Conservation (phyloP, 2,888 invertebrate species). For the Timema podura region DNA sequence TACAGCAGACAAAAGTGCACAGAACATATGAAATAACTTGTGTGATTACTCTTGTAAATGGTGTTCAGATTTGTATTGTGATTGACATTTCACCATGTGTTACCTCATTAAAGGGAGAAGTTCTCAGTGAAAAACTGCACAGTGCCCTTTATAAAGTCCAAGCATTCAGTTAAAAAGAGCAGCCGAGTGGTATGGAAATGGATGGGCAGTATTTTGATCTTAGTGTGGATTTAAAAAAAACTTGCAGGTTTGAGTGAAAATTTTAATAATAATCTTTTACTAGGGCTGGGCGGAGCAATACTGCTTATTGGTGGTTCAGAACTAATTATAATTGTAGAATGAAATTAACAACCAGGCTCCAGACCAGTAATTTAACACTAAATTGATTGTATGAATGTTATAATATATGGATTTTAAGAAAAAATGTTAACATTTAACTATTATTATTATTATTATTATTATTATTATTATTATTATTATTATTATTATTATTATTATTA, state of each 20-base stretch:
- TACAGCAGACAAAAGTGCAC: background rate
- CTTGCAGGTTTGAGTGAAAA: background rate
- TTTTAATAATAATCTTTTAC: background rate
- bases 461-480: too few species aligned
- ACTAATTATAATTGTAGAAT: too few species aligned
- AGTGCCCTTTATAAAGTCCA: background rate
- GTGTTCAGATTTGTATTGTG: background rate
- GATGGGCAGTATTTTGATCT: background rate
- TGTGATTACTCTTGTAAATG: background rate
- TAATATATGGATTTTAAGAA: too few species aligned
- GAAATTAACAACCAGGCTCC: too few species aligned
- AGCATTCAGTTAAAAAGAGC: background rate
- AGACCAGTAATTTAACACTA: too few species aligned
- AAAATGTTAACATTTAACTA: too few species aligned
- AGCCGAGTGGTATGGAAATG: background rate
- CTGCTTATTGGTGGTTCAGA: too few species aligned
- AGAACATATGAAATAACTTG: background rate
- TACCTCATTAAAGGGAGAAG: background rate
- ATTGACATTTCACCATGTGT: constrained; percentile 2
- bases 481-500: too few species aligned
- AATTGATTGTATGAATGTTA: too few species aligned
- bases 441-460: too few species aligned
- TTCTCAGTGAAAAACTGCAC: constrained; percentile 9
- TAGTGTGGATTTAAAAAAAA: background rate
- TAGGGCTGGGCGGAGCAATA: background rate